phyloP scores from a whole-genome alignment of 2,113 vertebrate genomes.

The Corvus hawaiiensis region DNA sequence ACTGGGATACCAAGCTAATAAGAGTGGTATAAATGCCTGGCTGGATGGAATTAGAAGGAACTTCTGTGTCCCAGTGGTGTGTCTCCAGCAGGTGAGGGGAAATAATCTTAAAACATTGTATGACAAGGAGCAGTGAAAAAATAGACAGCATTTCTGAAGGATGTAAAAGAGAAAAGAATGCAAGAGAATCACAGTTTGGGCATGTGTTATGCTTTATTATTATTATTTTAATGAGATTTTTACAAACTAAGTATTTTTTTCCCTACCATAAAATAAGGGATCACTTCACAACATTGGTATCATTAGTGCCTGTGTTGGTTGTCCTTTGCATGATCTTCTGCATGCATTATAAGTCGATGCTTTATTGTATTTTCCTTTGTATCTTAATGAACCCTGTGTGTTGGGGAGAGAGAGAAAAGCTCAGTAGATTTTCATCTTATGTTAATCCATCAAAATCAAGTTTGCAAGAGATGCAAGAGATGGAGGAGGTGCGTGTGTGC shows the following conservation, averaged over 20 bases:
- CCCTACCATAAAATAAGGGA: neutral
- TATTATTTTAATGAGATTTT: neutral
- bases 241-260: neutral
- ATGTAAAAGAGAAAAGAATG: neutral
- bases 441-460: constrained; percentile 85
- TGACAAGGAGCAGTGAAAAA: neutral
- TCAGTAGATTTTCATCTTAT: constrained; percentile 66
- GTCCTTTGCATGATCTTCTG: neutral
- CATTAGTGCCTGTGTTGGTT: neutral
- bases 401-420: neutral
- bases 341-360: neutral
- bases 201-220: neutral
- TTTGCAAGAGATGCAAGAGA: constrained; percentile 65
- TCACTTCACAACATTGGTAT: neutral
- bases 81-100: constrained; percentile 23
- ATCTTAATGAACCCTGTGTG: constrained; percentile 51
- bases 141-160: neutral
- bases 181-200: neutral
- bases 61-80: neutral
- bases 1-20: constrained; percentile 37
- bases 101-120: neutral
- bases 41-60: constrained; percentile 43
- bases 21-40: constrained; percentile 44
- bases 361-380: constrained; percentile 52
- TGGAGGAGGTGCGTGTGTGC: constrained; percentile 67